Percentiles rank a stretch among this genome's conserved stretches.
phyloP scores from a whole-genome alignment of 2,888 invertebrate species.

The Podotricha telesiphe region DNA sequence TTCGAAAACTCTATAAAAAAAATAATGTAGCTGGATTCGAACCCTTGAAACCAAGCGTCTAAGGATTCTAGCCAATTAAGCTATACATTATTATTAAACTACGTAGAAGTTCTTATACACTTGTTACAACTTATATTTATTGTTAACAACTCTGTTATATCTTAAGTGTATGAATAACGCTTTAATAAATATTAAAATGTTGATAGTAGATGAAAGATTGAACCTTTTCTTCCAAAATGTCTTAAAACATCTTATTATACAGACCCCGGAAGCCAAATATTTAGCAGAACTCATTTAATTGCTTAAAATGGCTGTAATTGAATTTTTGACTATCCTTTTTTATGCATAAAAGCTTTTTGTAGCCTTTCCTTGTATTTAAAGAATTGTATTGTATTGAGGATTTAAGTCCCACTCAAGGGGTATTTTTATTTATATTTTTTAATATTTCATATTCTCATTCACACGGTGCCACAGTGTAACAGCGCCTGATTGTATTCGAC shows the following conservation, averaged over 20 bases:
- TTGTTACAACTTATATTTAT: too few relatives aligned
- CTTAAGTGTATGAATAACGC: too few relatives aligned
- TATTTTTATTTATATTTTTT: neutral
- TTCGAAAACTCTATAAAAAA: too few relatives aligned
- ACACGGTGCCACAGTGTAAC: too few relatives aligned
- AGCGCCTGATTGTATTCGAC: too few relatives aligned
- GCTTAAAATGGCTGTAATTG: neutral
- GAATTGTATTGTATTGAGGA: neutral
- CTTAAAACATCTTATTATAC: neutral
- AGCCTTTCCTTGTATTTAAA: neutral
- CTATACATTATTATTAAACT: too few relatives aligned
- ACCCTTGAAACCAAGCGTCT: too few relatives aligned
- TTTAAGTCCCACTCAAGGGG: neutral
- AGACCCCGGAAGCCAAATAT: slow-evolving; percentile 8
- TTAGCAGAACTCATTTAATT: neutral
- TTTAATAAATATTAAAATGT: too few relatives aligned
- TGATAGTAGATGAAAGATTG: neutral
- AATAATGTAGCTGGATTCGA: too few relatives aligned
- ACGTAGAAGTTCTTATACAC: too few relatives aligned
- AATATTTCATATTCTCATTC: neutral
- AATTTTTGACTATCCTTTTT: neutral
- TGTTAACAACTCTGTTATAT: too few relatives aligned
- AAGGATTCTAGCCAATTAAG: too few relatives aligned
- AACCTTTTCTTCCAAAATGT: neutral
- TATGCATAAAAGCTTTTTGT: neutral